Conservation (phyloP, 1,140 invertebrate species). For the Lerema accius region DNA sequence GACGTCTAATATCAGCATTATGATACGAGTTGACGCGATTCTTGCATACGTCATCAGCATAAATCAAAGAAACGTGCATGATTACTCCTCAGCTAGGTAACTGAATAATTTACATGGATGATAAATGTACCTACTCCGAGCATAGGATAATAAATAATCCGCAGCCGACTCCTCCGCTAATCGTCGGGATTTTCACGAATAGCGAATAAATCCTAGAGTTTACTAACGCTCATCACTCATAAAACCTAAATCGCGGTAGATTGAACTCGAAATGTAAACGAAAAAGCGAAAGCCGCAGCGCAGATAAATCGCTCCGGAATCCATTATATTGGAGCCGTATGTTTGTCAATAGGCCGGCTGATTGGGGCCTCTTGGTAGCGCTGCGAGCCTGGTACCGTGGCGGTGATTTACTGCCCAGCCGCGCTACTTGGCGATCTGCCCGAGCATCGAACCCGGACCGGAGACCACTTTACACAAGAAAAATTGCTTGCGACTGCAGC, state of each 20-base stretch:
- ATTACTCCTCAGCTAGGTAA: slow-evolving; percentile 11
- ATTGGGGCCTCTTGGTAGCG: slow-evolving; percentile 71
- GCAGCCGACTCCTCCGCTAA: slow-evolving; percentile 22
- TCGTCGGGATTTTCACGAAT: slow-evolving; percentile 29
- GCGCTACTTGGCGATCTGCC: slow-evolving; percentile 75
- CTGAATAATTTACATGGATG: slow-evolving; percentile 18
- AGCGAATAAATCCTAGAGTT: slow-evolving; percentile 38
- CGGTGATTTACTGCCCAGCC: slow-evolving; percentile 71
- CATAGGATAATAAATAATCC: slow-evolving; percentile 26
- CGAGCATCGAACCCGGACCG: slow-evolving; percentile 61
- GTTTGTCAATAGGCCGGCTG: slow-evolving; percentile 79
- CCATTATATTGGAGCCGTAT: slow-evolving; percentile 73
- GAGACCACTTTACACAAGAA: slow-evolving; percentile 66
- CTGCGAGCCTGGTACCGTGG: slow-evolving; percentile 68
- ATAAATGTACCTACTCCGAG: slow-evolving; percentile 4
- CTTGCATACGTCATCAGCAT: slow-evolving; percentile 17
- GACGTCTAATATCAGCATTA: slow-evolving; percentile 19
- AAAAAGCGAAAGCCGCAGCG: slow-evolving; percentile 49
- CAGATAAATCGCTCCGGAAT: slow-evolving; percentile 69
- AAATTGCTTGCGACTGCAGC: slow-evolving; percentile 61
- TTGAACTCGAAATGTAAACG: slow-evolving; percentile 57
- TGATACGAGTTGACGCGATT: slow-evolving; percentile 14
- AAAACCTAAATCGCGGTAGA: slow-evolving; percentile 49
- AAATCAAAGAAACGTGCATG: slow-evolving; percentile 9
- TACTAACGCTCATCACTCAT: slow-evolving; percentile 39